Base-by-base conservation (phyloP, 2,797 vertebrate species). In the Spondyliosoma cantharus region DNA sequence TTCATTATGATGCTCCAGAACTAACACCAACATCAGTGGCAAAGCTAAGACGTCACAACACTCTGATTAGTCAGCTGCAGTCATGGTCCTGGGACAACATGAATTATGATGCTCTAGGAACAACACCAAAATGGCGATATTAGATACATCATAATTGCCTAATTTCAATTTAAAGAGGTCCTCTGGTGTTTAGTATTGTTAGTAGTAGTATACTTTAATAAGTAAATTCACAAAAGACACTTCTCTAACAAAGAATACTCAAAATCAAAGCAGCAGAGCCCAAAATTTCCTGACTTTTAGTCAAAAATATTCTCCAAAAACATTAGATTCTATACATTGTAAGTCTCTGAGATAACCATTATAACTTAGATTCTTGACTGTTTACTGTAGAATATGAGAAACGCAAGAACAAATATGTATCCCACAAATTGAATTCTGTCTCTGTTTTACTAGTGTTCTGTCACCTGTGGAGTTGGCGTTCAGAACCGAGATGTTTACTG, bases 401-500 rank as follows among this genome's bases (percentile, higher is more conserved):
- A 58, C 54, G 71, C 6, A 24, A 15, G 2, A 69, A 49, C 6
- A 24, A 9, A 53, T 24, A 19, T 29, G 14, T 22, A 13, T 16
- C 1, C 46, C 22, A 17, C 17, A 14, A 20, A 37, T 1, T 1
- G 7, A 11, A 2, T 52, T 75, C 3, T 85, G 49, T 88, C 27
- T 87, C 24, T 84, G 27, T 50, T 74, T 76, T 58, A 2, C n/a
- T n/a, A 99, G 98, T 99, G 98, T 69, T 97, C 97, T 4, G 95
- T 93, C 32, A 96, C 95, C 83, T 99, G 97, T 74, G 97, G 97
- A 25, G 84, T 84, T 1, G 98, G 97, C 27, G 76, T 94, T 66
- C 97, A 97, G 93, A 93, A 83, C 9, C 95, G 98, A 50, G 95
- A 96, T 0, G 67, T 97, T 61, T 97, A 92, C 91, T 99, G 98